Percentiles rank a stretch among this genome's conserved stretches.
Conservation (phyloP, 2,888 invertebrate genomes). For the Spatulosminthurus flaviceps region DNA sequence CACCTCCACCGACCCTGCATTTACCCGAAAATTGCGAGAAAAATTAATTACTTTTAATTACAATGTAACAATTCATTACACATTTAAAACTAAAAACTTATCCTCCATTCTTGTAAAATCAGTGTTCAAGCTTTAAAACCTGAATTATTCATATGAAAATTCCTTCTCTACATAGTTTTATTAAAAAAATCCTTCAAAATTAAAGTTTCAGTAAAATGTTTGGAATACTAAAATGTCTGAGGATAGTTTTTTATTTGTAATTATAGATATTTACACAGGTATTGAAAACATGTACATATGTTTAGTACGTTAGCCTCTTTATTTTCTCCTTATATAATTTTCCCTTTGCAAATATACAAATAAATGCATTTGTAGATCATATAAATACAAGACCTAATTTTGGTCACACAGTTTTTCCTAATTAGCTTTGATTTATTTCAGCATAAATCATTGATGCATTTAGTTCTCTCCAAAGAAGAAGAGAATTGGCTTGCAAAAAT, state of each 20-base stretch:
- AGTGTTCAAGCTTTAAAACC: too few relatives aligned
- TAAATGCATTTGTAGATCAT: too few relatives aligned
- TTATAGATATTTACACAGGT: too few relatives aligned
- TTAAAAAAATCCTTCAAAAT: too few relatives aligned
- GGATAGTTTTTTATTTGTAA: too few relatives aligned
- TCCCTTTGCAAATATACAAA: background rate
- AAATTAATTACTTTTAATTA: slow-evolving; percentile 7
- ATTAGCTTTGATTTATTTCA: background rate
- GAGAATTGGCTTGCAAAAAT: too few relatives aligned
- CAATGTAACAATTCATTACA: too few relatives aligned
- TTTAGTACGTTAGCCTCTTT: background rate
- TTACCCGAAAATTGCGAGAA: slow-evolving; percentile 37
- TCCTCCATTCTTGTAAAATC: too few relatives aligned
- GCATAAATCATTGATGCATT: slow-evolving; percentile 9
- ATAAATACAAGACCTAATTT: background rate
- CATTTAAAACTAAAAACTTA: too few relatives aligned
- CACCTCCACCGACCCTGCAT: slow-evolving; percentile 95
- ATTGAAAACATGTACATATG: background rate
- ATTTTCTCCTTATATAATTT: slow-evolving; percentile 9
- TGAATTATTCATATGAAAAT: background rate
- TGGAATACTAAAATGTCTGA: too few relatives aligned
- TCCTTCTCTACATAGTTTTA: background rate
- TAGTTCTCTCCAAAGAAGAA: background rate
- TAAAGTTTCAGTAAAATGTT: too few relatives aligned
- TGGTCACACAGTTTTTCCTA: background rate